Percentiles rank a stretch among this genome's conserved stretches.
Evolutionary conservation across 2,888 invertebrate species (phyloP).

Genomic region (Disparrhopalites patrizii): DNA sequence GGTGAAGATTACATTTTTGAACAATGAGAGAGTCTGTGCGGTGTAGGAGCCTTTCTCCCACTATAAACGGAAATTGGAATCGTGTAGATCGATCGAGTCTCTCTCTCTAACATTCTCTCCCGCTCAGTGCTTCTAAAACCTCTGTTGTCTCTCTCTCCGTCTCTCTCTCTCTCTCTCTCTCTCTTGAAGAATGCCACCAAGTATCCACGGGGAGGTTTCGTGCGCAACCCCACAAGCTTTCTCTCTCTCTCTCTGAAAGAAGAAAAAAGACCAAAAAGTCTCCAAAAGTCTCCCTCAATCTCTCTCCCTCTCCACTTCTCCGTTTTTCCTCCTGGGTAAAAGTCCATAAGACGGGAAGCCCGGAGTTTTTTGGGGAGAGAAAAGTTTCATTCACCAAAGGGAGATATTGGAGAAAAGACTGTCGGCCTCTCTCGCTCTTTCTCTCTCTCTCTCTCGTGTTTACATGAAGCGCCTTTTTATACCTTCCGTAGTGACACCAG

Average conservation of each 20-base stretch:
- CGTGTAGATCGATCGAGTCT: constrained; percentile 47
- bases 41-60: constrained; percentile 23
- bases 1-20: constrained; percentile 4
- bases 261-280: neutral
- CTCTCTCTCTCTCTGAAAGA: neutral
- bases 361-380: neutral
- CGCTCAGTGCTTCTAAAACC: neutral
- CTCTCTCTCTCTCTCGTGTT: too few species aligned
- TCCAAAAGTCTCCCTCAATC: too few species aligned
- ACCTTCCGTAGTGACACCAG: too few species aligned
- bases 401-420: constrained; percentile 1
- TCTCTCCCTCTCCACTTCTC: too few species aligned
- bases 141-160: neutral
- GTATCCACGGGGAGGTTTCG: too few species aligned
- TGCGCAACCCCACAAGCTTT: neutral
- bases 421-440: too few species aligned
- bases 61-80: constrained; percentile 29
- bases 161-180: neutral
- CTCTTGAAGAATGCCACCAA: neutral
- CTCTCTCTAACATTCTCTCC: constrained; percentile 2
- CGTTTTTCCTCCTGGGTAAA: neutral
- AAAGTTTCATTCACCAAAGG: constrained; percentile 3
- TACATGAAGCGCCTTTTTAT: too few species aligned
- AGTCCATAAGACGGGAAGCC: neutral
- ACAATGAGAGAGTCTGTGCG: constrained; percentile 25